These are phyloP conservation scores for Agrypnus murinus DNA, from an alignment of 2,888 invertebrate genomes.

Conservation along the genomic window DNA sequence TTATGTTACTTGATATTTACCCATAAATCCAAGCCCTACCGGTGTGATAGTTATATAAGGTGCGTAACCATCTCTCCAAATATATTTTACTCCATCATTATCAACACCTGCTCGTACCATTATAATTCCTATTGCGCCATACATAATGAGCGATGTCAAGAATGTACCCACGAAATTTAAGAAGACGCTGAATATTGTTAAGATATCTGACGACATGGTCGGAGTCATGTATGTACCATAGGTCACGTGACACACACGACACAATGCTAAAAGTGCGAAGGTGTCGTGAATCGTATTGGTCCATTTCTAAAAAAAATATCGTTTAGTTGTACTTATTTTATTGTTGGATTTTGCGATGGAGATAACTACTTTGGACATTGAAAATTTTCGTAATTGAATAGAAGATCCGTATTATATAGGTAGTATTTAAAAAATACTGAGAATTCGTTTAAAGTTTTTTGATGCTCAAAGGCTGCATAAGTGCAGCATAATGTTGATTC, in stretches of 20 bases:
- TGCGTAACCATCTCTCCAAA: constrained; percentile 8
- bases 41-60: constrained; percentile 39
- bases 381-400: too few species aligned
- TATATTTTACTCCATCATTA: background rate
- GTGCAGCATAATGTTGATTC: too few species aligned
- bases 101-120: background rate
- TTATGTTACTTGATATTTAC: constrained; percentile 30
- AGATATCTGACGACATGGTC: constrained; percentile 42
- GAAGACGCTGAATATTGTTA: constrained; percentile 46
- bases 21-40: constrained; percentile 44
- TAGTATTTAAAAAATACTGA: too few species aligned
- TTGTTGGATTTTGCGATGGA: too few species aligned
- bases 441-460: too few species aligned
- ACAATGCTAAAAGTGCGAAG: constrained; percentile 39
- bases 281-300: constrained; percentile 36
- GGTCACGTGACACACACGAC: constrained; percentile 47
- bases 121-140: constrained; percentile 37
- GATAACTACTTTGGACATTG: too few species aligned
- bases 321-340: too few species aligned
- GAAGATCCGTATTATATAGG: too few species aligned
- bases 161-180: constrained; percentile 36
- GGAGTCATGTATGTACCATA: constrained; percentile 52
- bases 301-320: constrained; percentile 56
- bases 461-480: too few species aligned
- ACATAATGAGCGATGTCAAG: constrained; percentile 16